Evolutionary conservation across 1,140 invertebrate genomes (phyloP).

Genomic region (Drosophila ogumai): DNA sequence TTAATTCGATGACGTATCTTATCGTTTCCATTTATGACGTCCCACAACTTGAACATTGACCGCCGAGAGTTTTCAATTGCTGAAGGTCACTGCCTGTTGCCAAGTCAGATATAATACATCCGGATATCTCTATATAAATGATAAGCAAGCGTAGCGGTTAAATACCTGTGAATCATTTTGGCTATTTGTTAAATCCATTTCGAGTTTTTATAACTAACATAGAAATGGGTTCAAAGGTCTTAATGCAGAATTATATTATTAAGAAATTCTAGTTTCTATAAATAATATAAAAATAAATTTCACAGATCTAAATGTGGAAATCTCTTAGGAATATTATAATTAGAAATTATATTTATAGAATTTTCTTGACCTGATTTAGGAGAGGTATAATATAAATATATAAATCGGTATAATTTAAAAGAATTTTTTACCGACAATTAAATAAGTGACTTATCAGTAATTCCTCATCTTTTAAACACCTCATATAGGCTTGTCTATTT

Average conservation of each 20-base stretch:
- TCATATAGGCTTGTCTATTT: conserved; percentile 8
- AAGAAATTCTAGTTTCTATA: neutral
- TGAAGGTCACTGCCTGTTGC: conserved; percentile 37
- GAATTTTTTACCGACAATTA: neutral
- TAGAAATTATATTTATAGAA: neutral
- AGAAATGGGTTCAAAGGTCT: neutral
- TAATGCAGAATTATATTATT: neutral
- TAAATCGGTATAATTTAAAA: neutral
- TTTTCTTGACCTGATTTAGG: neutral
- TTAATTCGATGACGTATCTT: conserved; percentile 42
- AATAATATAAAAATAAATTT: neutral
- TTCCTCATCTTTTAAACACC: neutral
- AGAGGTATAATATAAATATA: neutral
- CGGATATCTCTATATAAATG: conserved; percentile 14
- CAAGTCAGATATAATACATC: conserved; percentile 37
- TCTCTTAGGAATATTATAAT: neutral
- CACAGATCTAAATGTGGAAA: neutral
- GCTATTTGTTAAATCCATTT: neutral
- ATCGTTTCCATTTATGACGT: conserved; percentile 33
- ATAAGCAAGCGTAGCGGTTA: conserved; percentile 14
- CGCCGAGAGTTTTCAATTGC: conserved; percentile 15
- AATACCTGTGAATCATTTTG: conserved; percentile 20
- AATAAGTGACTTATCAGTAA: conserved; percentile 6
- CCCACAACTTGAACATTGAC: conserved; percentile 36
- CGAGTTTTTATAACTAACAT: neutral